phyloP scores from a whole-genome alignment of 2,113 vertebrate species.

The Dolichallabes microphthalmus region DNA sequence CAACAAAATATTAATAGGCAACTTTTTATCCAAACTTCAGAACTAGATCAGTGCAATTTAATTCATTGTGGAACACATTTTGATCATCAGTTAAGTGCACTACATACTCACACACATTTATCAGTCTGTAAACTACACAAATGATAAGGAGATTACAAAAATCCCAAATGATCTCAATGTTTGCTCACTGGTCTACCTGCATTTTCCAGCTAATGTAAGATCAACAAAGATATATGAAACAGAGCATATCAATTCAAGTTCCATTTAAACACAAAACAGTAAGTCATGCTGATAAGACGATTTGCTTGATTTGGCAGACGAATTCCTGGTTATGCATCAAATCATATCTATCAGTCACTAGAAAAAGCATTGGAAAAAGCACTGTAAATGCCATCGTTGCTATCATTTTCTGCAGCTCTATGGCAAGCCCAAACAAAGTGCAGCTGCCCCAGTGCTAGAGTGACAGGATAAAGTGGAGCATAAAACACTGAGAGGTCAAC shows the following conservation, averaged over 20 bases:
- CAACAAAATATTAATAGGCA: too few relatives aligned
- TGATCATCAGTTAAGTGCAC: conserved; percentile 10
- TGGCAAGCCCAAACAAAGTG: background rate
- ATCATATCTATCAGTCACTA: background rate
- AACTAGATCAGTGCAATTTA: background rate
- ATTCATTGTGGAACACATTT: conserved; percentile 6
- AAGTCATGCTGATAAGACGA: background rate
- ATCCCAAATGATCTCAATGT: conserved; percentile 58
- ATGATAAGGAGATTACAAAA: conserved; percentile 52
- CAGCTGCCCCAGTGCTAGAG: conserved; percentile 2
- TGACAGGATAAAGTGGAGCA: conserved; percentile 6
- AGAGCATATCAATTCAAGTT: background rate
- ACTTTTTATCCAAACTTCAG: background rate
- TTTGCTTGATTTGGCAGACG: background rate
- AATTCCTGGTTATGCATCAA: background rate
- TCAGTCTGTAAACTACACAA: conserved; percentile 53
- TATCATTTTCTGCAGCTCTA: background rate
- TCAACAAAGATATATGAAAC: background rate
- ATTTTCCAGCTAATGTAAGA: conserved; percentile 13
- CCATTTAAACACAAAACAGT: background rate
- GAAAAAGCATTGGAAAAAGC: background rate
- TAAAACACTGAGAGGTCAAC: background rate
- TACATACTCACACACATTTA: conserved; percentile 41
- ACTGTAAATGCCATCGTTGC: background rate
- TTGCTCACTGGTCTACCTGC: conserved; percentile 39